phyloP scores from a whole-genome alignment of 1,140 invertebrate species.

The Drosophila nikananu region DNA sequence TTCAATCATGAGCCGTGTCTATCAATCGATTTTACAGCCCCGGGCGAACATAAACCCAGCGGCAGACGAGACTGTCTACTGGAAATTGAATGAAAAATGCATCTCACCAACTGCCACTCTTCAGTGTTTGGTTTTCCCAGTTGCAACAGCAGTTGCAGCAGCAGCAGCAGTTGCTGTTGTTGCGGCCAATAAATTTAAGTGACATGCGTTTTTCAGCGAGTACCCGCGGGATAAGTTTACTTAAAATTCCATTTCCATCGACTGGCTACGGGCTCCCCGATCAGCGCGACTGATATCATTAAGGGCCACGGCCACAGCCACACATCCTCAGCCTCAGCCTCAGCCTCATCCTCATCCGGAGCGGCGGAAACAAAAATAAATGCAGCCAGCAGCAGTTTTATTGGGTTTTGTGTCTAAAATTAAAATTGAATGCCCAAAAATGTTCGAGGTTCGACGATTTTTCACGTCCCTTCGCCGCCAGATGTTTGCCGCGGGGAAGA shows the following conservation, averaged over 20 bases:
- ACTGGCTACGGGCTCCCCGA: slow-evolving; percentile 63
- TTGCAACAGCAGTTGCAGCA: slow-evolving; percentile 28
- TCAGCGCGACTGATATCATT: slow-evolving; percentile 75
- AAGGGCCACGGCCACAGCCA: slow-evolving; percentile 48
- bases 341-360: slow-evolving; percentile 52
- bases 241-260: slow-evolving; percentile 72
- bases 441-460: slow-evolving; percentile 46
- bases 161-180: slow-evolving; percentile 37
- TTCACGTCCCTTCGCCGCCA: slow-evolving; percentile 43
- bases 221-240: slow-evolving; percentile 79
- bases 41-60: slow-evolving; percentile 59
- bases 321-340: slow-evolving; percentile 65
- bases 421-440: slow-evolving; percentile 65
- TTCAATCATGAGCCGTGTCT: slow-evolving; percentile 72
- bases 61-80: slow-evolving; percentile 14
- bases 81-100: slow-evolving; percentile 83
- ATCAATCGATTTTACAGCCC: slow-evolving; percentile 81
- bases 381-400: slow-evolving; percentile 52
- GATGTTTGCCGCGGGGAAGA: slow-evolving; percentile 23
- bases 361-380: slow-evolving; percentile 63
- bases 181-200: slow-evolving; percentile 83
- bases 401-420: slow-evolving; percentile 68
- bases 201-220: slow-evolving; percentile 82
- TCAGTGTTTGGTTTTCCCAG: slow-evolving; percentile 30
- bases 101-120: slow-evolving; percentile 62